phyloP scores from a whole-genome alignment of 2,888 invertebrate genomes.

The Junonia oenone region DNA sequence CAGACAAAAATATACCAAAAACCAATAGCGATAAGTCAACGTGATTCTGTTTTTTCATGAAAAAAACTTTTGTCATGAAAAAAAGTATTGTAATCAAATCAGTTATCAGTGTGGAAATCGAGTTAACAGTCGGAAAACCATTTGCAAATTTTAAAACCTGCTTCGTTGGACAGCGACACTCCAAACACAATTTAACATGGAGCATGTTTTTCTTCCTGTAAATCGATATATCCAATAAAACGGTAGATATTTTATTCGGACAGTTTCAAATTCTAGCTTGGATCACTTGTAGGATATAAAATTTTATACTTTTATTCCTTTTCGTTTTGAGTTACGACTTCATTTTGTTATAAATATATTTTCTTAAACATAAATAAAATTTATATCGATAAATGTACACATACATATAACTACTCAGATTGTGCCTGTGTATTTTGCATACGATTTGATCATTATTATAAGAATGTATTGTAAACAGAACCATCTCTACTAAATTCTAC shows the following conservation, averaged over 20 bases:
- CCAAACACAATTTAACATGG: background rate
- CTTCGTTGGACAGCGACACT: background rate
- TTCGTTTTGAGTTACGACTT: background rate
- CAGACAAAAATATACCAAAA: no score
- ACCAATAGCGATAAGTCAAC: no score
- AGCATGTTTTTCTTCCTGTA: background rate
- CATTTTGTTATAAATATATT: background rate
- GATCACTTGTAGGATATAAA: background rate
- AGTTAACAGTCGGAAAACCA: background rate
- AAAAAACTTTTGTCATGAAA: no score
- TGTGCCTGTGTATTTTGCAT: no score
- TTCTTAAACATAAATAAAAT: no score
- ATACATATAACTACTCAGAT: no score
- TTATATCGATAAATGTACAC: no score
- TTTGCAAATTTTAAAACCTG: conserved; percentile 2
- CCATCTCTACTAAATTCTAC: no score
- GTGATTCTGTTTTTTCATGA: no score
- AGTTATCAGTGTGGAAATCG: background rate
- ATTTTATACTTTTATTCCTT: background rate
- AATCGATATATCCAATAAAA: background rate
- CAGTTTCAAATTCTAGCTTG: background rate
- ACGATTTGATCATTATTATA: no score
- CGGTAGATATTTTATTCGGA: background rate
- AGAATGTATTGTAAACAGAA: no score
- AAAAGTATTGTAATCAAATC: background rate